Evolutionary conservation across 2,888 invertebrate species (phyloP).

Genomic region (Zygaena filipendulae): DNA sequence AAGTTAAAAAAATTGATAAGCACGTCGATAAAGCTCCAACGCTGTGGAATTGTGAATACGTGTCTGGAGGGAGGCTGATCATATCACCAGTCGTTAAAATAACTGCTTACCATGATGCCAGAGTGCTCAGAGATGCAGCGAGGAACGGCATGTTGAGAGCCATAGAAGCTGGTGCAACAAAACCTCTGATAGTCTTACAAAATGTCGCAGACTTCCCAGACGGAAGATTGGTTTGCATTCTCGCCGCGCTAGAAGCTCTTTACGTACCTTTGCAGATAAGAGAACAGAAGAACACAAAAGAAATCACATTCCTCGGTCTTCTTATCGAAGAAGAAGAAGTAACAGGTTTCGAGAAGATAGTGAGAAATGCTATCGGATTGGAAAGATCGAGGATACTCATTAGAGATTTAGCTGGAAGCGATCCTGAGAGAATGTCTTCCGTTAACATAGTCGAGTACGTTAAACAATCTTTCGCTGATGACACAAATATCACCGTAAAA

Average conservation of each 20-base stretch:
- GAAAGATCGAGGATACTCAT: conserved; percentile 73
- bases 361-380: conserved; percentile 70
- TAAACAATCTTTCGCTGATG: conserved; percentile 67
- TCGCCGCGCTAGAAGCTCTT: conserved; percentile 88
- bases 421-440: conserved; percentile 91
- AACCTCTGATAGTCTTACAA: conserved; percentile 81
- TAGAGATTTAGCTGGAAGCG: conserved; percentile 74
- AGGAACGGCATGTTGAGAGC: conserved; percentile 82
- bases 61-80: conserved; percentile 74
- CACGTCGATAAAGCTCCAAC: conserved; percentile 56
- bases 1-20: conserved; percentile 39
- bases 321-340: conserved; percentile 65
- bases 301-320: conserved; percentile 72
- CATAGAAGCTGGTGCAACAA: conserved; percentile 82
- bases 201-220: conserved; percentile 75
- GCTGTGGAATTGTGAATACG: conserved; percentile 70
- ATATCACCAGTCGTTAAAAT: conserved; percentile 82
- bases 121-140: conserved; percentile 73
- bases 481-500: conserved; percentile 70
- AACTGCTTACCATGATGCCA: conserved; percentile 65
- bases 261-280: conserved; percentile 86
- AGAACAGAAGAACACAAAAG: conserved; percentile 71
- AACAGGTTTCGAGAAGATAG: conserved; percentile 64
- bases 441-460: conserved; percentile 83
- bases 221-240: conserved; percentile 79